phyloP scores from a whole-genome alignment of 2,888 invertebrate species.

The Epirrita christyi region DNA sequence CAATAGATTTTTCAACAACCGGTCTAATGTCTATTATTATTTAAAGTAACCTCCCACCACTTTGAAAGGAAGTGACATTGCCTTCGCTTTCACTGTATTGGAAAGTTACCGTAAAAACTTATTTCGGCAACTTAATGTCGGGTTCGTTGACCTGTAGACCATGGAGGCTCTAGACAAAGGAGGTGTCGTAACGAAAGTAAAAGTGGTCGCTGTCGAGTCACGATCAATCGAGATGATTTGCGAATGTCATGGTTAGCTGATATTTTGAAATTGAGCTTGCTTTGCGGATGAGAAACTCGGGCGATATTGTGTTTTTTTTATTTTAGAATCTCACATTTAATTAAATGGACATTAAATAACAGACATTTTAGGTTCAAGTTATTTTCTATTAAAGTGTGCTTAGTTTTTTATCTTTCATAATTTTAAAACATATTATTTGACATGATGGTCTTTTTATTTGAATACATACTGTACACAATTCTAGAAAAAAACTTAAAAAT shows the following conservation, averaged over 20 bases:
- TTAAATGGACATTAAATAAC: too few species aligned
- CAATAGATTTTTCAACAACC: slow-evolving; percentile 61
- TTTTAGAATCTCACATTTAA: too few species aligned
- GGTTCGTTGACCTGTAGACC: slow-evolving; percentile 77
- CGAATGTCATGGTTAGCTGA: slow-evolving; percentile 80
- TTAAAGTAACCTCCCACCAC: slow-evolving; percentile 75
- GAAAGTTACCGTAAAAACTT: slow-evolving; percentile 84
- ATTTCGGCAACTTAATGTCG: slow-evolving; percentile 81
- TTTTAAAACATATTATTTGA: too few species aligned
- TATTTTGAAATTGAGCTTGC: slow-evolving; percentile 50
- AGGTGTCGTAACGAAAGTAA: slow-evolving; percentile 78
- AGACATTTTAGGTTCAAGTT: too few species aligned
- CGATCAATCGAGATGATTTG: slow-evolving; percentile 75
- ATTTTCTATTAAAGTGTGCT: too few species aligned
- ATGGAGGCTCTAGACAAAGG: slow-evolving; percentile 74
- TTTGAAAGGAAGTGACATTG: slow-evolving; percentile 82
- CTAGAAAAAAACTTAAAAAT: too few species aligned
- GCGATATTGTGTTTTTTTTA: too few species aligned
- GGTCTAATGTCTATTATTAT: slow-evolving; percentile 65
- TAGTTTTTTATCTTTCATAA: too few species aligned
- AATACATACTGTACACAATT: too few species aligned
- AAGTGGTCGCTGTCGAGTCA: slow-evolving; percentile 64
- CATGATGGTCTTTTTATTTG: too few species aligned
- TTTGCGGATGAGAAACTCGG: slow-evolving; percentile 44
- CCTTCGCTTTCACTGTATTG: slow-evolving; percentile 84